These are phyloP conservation scores for Sandelia bainsii DNA, from an alignment of 2,797 vertebrate species.

Conservation along the genomic window DNA sequence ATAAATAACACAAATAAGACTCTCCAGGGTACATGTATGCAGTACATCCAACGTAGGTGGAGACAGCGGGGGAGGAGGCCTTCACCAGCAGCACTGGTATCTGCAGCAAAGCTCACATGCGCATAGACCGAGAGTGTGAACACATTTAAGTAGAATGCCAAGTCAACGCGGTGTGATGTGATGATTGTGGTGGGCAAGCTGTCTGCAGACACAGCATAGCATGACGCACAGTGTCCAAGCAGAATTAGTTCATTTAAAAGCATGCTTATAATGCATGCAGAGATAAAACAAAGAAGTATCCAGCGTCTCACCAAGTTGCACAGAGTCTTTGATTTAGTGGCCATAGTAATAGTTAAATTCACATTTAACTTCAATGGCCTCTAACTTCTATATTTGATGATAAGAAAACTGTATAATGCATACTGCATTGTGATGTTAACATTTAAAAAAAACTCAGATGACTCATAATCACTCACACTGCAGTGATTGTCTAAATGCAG, in stretches of 20 bases:
- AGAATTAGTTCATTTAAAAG: conserved; percentile 69
- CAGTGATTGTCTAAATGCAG: conserved; percentile 59
- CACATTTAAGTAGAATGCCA: conserved; percentile 39
- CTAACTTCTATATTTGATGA: conserved; percentile 57
- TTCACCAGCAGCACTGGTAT: conserved; percentile 29
- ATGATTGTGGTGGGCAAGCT: conserved; percentile 56
- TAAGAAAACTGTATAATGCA: conserved; percentile 76
- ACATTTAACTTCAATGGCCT: conserved; percentile 63
- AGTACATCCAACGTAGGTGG: conserved; percentile 24
- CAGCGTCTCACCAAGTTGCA: conserved; percentile 63
- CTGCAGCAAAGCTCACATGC: conserved; percentile 35
- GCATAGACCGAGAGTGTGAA: conserved; percentile 27
- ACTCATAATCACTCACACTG: conserved; percentile 65
- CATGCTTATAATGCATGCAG: conserved; percentile 78
- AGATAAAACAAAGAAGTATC: conserved; percentile 57
- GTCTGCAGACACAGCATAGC: conserved; percentile 66
- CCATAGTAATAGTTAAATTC: conserved; percentile 57
- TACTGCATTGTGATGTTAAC: conserved; percentile 76
- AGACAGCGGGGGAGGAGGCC: conserved; percentile 27
- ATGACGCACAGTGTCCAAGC: conserved; percentile 62
- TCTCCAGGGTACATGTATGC: conserved; percentile 27
- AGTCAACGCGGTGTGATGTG: conserved; percentile 43
- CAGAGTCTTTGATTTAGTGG: conserved; percentile 57
- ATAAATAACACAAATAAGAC: conserved; percentile 51
- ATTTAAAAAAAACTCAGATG: conserved; percentile 42